These are phyloP conservation scores for Phyllotreta cruciferae DNA, from an alignment of 2,888 invertebrate species.

Conservation along the genomic window DNA sequence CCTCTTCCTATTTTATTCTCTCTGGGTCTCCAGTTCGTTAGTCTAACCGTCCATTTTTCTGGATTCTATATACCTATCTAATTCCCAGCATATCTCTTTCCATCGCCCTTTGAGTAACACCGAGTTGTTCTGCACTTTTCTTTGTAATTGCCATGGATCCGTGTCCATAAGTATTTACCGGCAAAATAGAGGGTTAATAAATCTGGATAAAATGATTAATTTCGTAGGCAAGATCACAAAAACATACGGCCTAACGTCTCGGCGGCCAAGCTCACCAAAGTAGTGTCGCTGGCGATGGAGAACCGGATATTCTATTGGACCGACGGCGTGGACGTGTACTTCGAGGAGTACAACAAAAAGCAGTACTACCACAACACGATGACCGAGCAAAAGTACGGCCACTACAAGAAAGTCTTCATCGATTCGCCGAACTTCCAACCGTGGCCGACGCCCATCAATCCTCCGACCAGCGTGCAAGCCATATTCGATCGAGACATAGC, in stretches of 20 bases:
- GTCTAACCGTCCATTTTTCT: too few relatives aligned
- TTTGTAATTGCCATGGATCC: too few relatives aligned
- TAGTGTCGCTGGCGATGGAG: slow-evolving; percentile 77
- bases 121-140: too few relatives aligned
- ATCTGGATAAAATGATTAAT: too few relatives aligned
- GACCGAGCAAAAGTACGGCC: slow-evolving; percentile 61
- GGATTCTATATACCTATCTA: too few relatives aligned
- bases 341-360: slow-evolving; percentile 78
- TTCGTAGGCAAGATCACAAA: slow-evolving; percentile 68
- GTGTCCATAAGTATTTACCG: too few relatives aligned
- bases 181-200: too few relatives aligned
- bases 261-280: slow-evolving; percentile 75
- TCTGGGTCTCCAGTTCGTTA: too few relatives aligned
- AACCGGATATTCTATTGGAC: slow-evolving; percentile 88
- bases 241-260: slow-evolving; percentile 79
- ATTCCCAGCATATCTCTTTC: too few relatives aligned
- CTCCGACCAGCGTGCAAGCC: slow-evolving; percentile 81
- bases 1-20: too few relatives aligned
- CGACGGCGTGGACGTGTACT: slow-evolving; percentile 76
- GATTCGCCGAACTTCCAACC: slow-evolving; percentile 79
- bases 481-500: slow-evolving; percentile 79
- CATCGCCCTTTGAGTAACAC: too few relatives aligned
- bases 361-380: slow-evolving; percentile 81
- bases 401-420: slow-evolving; percentile 59
- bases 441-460: slow-evolving; percentile 77